These are phyloP conservation scores for Molossus molossus DNA, from an alignment of 2,797 vertebrate genomes.

Conservation along the genomic window DNA sequence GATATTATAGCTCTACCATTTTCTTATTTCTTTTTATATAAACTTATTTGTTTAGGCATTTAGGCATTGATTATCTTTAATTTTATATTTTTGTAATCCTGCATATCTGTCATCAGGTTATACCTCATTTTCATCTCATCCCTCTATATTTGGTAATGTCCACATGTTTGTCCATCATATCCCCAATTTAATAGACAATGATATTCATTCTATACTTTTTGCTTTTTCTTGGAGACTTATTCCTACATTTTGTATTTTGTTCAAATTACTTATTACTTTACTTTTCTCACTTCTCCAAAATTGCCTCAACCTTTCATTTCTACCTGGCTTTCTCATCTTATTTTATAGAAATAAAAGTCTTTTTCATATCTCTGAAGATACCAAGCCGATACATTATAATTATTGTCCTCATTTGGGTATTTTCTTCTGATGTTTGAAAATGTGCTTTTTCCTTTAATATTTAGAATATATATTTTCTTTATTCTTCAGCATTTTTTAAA, in stretches of 20 bases:
- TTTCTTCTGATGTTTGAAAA: background rate
- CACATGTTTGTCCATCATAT: background rate
- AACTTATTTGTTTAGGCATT: background rate
- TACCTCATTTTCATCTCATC: background rate
- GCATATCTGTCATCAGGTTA: background rate
- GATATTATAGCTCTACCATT: background rate
- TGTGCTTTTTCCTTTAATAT: background rate
- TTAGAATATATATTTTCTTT: background rate
- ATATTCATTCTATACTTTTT: background rate
- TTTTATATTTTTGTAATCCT: background rate
- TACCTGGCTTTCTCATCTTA: background rate
- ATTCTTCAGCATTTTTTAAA: background rate
- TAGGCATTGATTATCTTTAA: too few species aligned
- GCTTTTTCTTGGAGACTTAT: background rate
- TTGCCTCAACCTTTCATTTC: background rate
- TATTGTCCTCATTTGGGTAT: background rate
- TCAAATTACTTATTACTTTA: background rate
- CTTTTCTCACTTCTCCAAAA: background rate
- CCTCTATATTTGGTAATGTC: background rate
- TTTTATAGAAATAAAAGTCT: background rate
- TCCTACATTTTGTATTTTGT: background rate
- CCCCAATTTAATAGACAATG: background rate
- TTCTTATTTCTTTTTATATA: background rate
- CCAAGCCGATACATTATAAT: background rate
- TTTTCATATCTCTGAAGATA: background rate